Conservation (phyloP, 2,113 vertebrate genomes). For the Notiomystis cincta region DNA sequence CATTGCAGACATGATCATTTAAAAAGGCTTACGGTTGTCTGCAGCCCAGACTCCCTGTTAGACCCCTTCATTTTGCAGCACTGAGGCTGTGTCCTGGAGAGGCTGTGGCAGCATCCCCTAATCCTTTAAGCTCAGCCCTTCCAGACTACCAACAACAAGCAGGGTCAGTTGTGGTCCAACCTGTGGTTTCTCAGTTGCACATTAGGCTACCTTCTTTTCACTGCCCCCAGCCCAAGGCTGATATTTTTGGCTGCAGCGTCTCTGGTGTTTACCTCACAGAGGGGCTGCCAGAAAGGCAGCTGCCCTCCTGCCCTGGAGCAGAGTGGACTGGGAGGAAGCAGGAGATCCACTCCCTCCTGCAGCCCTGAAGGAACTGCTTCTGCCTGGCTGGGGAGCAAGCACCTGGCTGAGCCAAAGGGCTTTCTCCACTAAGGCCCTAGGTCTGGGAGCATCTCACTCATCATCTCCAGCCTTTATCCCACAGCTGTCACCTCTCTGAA, state of each 20-base stretch:
- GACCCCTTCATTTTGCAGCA: background rate
- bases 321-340: background rate
- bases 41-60: background rate
- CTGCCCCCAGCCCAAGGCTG: background rate
- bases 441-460: background rate
- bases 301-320: fast-evolving
- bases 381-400: background rate
- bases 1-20: background rate
- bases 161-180: background rate
- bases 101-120: background rate
- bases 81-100: background rate
- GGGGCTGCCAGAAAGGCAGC: background rate
- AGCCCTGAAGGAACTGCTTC: background rate
- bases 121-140: background rate
- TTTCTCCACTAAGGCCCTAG: background rate
- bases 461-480: background rate
- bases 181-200: background rate
- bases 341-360: background rate
- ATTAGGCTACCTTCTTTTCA: background rate
- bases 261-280: background rate
- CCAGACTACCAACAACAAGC: background rate
- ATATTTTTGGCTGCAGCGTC: background rate
- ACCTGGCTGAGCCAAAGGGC: background rate
- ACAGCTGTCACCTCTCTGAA: background rate
- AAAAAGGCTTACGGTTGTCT: background rate